These are phyloP conservation scores for Syngnathus scovelli DNA, from an alignment of 2,113 vertebrate species.

Conservation along the genomic window DNA sequence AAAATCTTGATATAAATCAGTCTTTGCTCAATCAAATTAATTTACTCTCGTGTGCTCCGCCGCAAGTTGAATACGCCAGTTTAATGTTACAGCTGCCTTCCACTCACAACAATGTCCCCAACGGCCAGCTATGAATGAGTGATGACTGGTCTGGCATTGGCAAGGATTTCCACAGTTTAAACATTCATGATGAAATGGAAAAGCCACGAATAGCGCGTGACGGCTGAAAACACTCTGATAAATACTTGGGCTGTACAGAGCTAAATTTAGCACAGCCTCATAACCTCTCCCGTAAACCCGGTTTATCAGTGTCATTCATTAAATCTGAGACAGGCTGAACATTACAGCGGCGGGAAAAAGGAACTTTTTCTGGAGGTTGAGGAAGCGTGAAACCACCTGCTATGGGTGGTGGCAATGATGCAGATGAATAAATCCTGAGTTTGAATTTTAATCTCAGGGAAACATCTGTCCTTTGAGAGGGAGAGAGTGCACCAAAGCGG, in stretches of 20 bases:
- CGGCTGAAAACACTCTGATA: constrained; percentile 38
- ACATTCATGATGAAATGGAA: constrained; percentile 50
- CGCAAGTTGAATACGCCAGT: not conserved
- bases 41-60: not conserved
- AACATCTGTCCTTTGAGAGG: constrained; percentile 52
- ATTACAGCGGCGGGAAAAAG: constrained; percentile 23
- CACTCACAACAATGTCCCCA: constrained; percentile 12
- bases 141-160: constrained; percentile 22
- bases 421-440: constrained; percentile 47
- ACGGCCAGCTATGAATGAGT: constrained; percentile 14
- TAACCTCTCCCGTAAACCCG: constrained; percentile 6
- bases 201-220: constrained; percentile 13
- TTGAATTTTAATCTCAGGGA: constrained; percentile 56
- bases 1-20: not conserved
- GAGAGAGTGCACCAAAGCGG: constrained; percentile 12
- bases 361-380: constrained; percentile 41
- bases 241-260: constrained; percentile 6
- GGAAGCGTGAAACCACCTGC: constrained; percentile 59
- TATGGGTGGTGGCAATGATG: constrained; percentile 37
- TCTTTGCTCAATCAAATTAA: not conserved
- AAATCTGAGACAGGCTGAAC: constrained; percentile 50
- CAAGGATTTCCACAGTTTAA: constrained; percentile 46
- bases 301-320: constrained; percentile 59
- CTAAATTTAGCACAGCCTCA: constrained; percentile 39
- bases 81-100: constrained; percentile 9